Conservation (phyloP, 2,797 vertebrate genomes). For the Nothura maculosa region DNA sequence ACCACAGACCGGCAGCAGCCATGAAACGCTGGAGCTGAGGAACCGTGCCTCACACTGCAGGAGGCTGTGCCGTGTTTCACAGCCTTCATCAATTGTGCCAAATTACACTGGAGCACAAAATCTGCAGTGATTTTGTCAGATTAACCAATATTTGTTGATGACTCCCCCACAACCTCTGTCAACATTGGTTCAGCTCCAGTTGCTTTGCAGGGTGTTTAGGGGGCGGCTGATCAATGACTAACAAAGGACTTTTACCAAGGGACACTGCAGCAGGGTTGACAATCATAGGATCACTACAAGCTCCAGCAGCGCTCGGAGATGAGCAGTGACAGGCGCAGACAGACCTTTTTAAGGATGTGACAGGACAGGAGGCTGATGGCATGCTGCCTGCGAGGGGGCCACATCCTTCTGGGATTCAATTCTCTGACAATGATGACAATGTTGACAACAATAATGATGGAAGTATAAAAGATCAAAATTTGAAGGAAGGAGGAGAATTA, state of each 20-base stretch:
- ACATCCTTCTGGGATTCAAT: not conserved
- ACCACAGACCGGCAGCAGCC: not conserved
- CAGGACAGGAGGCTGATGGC: not conserved
- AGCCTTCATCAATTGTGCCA: not conserved
- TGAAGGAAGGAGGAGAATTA: not conserved
- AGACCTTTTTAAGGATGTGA: not conserved
- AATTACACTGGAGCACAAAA: not conserved
- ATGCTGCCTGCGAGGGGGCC: not conserved
- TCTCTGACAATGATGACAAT: not conserved
- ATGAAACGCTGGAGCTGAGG: accelerated
- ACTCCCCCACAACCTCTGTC: not conserved
- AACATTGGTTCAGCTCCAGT: not conserved
- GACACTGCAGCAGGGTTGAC: not conserved
- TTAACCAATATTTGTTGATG: not conserved
- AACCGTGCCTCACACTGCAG: not conserved
- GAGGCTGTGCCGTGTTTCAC: accelerated
- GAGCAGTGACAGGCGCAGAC: not conserved
- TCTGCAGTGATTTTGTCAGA: not conserved
- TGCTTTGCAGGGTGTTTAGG: not conserved
- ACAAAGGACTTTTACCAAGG: not conserved
- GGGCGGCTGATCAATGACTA: not conserved
- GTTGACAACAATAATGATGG: not conserved
- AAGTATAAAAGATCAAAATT: not conserved
- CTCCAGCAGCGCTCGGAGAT: not conserved
- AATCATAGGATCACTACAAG: not conserved